Evolutionary conservation across 2,888 invertebrate species (phyloP), one percentile per base, ranked within the genome.

Genomic region (Clusia tigrina): DNA sequence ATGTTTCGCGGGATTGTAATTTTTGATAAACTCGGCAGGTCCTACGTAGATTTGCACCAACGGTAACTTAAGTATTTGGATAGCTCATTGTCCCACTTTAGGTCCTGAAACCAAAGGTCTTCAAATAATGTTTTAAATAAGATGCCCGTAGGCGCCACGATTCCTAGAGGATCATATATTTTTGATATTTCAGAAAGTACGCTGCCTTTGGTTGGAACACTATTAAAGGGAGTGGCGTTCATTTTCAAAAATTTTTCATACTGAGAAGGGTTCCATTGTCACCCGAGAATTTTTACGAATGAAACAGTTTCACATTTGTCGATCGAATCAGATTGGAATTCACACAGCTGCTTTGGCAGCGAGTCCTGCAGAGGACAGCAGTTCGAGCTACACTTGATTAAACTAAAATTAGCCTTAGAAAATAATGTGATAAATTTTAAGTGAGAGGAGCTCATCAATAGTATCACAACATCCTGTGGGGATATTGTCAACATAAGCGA

Each of bases 41-140:
- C 51, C 2, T 55, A 1, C 15, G 22, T 46, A 5, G 59, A 66
- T 12, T 10, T 52, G 1, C 2, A n/a, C 60, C 56, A 63, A 15
- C 26, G 32, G 12, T 48, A 2, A 12, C 57, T 32, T 10, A 66
- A 9, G 1, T 52, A 51, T 24, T 17, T 10, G 17, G 66, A 68
- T 24, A 66, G 48, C 18, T 54, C 53, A 15, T 69, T 67, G 32
- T 69, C 67, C 69, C 67, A 67, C 3, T 15, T 9, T 2, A 69
- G 22, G 2, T 62, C 67, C 1, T 46, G 59, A 2, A 67, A 54
- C 66, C 68, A 68, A 10, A 67, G 46, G n/a, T 68, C 60, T 42
- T 67, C 65, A 25, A 67, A 69, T 9, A 67, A 9, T 2, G 67
- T 60, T 58, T 67, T 67, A 17, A 71, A 55, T 9, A 63, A 48